Evolutionary conservation across 2,888 invertebrate genomes (phyloP), one percentile per base, ranked within the genome.

Genomic region (Phrixothrix hirtus): DNA sequence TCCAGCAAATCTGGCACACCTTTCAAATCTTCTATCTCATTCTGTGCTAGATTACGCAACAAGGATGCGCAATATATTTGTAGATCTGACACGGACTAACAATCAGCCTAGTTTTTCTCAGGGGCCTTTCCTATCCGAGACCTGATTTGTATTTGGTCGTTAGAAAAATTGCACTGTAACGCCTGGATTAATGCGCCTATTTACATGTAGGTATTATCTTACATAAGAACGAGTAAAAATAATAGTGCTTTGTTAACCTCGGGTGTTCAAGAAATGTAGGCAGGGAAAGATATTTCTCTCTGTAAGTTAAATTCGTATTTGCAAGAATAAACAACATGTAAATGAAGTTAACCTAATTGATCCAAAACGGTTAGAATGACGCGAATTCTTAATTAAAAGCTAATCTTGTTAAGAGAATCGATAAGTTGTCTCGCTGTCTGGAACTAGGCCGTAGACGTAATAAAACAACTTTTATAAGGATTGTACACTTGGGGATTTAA

Each of bases 1-100:
- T 57, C 30, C 47, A 49, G 50, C 61, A 56, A 60, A 61, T 61
- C 61, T 58, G 54, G 59, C 60, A 55, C 61, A 60, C 60, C 63
- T 63, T 62, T 63, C 57, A 37, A 52, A 46, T 50, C 15, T 44
- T 47, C 48, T 43, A 32, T 58, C 58, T 55, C 53, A 49, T 42
- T 59, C 53, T 46, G 17, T 16, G 35, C 16, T 25, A 35, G 51
- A 47, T 32, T 43, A 43, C 45, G 44, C 27, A 34, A 53, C 42
- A 49, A 55, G 42, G 49, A 60, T 41, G 49, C 26, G 41, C 44
- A 41, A 39, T 44, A 43, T 50, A 57, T 60, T 60, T 58, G 52
- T 35, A 51, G 50, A 54, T 49, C 49, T 51, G 52, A 38, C 51
- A 51, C 32, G 36, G 27, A 48, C 48, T 42, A 46, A 51, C 51